Base-by-base conservation (phyloP, 2,888 invertebrate species). In the Phrixothrix hirtus region DNA sequence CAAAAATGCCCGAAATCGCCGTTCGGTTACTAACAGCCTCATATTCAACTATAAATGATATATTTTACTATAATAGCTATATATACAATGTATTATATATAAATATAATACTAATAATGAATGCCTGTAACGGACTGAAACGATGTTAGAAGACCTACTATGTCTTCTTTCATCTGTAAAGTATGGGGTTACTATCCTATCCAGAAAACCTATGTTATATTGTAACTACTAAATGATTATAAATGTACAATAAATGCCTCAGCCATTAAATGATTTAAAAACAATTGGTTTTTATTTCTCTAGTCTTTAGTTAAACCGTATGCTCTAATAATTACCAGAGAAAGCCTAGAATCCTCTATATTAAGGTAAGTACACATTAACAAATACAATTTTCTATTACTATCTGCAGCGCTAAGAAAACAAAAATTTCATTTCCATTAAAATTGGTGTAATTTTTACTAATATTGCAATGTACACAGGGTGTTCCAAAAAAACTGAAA, bases 181-280 rank as follows among this genome's bases (percentile, higher is more conserved):
- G 70, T 71, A 71, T 71, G 72, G 70, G 71, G 70, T 71, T 66
- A 70, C 66, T 68, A 68, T 54, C 60, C 67, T 70, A 72, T 71
- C 70, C 71, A 70, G 69, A 48, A 70, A 66, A 72, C 67, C 45
- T 57, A 59, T 57, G 61, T 61, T 73, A 75, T 74, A 73, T 72
- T 74, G 72, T 72, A 74, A 70, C 74, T 74, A 73, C 70, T 73
- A 72, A 75, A 71, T 71, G 68, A 74, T 70, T 72, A 73, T 75
- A 73, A 74, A 74, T 75, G 76, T 76, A 75, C 74, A 75, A 75
- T 75, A 74, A 75, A 75, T 75, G 76, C 75, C 75, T 75, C 76
- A 75, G 75, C 75, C 75, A 75, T 74, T 75, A 75, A 74, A 70
- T 71, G 70, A 73, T 21, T 21, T 21, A 21, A 21, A 21, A n/a